These are phyloP conservation scores for Protaetia brevitarsis DNA, from an alignment of 1,140 invertebrate species.

Conservation along the genomic window DNA sequence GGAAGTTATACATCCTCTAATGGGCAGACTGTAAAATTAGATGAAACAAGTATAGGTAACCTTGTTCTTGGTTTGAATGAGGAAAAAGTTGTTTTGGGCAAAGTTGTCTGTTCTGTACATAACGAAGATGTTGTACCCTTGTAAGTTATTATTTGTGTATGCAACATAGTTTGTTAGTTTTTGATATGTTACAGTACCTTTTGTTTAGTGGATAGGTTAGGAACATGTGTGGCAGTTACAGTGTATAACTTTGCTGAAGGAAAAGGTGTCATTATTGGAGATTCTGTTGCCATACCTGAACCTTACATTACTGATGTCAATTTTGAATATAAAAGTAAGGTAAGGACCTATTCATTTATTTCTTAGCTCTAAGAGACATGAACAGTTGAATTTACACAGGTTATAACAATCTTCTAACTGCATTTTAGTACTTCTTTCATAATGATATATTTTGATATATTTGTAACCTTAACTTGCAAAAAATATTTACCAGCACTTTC, in stretches of 20 bases:
- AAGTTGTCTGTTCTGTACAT: slow-evolving; percentile 77
- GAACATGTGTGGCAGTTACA: slow-evolving; percentile 69
- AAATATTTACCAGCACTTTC: no score
- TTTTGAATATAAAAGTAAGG: slow-evolving; percentile 60
- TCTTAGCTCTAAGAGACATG: no score
- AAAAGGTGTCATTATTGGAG: slow-evolving; percentile 78
- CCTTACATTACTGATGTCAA: slow-evolving; percentile 64
- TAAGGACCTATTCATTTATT: slow-evolving; percentile 45
- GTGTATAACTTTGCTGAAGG: slow-evolving; percentile 81
- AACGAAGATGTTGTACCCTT: slow-evolving; percentile 75
- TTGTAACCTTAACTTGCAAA: no score
- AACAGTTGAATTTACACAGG: no score
- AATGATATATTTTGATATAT: no score
- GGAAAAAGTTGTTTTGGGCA: slow-evolving; percentile 70
- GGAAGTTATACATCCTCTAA: slow-evolving; percentile 55
- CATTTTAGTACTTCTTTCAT: no score
- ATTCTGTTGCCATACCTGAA: slow-evolving; percentile 77
- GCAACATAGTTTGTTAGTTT: slow-evolving; percentile 3
- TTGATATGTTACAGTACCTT: slow-evolving; percentile 64
- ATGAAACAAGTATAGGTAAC: slow-evolving; percentile 51
- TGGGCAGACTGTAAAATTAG: slow-evolving; percentile 55
- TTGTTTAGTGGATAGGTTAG: slow-evolving; percentile 72
- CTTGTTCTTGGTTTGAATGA: slow-evolving; percentile 60
- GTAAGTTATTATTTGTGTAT: slow-evolving; percentile 53
- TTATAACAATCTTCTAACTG: no score